Base-by-base conservation (phyloP, 92 coral and sea anemone species). In the Palythoa grandis region DNA sequence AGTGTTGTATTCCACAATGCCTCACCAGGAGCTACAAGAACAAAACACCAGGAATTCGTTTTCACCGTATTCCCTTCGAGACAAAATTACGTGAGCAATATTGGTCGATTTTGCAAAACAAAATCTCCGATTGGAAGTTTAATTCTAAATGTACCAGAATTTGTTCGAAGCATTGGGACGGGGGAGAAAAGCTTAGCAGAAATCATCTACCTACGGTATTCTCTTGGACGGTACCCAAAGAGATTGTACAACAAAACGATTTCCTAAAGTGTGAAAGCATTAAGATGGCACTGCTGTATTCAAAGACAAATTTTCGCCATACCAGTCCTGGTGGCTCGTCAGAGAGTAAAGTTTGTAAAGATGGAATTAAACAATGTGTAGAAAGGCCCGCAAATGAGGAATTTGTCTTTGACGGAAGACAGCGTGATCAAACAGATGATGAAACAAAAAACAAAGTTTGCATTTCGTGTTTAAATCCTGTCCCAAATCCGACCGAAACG, bases 171-270 rank as follows among this genome's bases (percentile, higher is more conserved):
- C 87, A 84, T 22, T 74, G 72, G 72, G 67, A 60, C 17, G 88
- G 88, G 35, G 71, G 79, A n/a, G 48, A 54, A 65, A 73, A 72
- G 52, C 72, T 84, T 1, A 73, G 82, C 78, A 84, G 88, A 84
- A 73, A 72, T 57, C 88, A 73, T 57, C 25, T 73, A 7, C 82
- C 88, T 39, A 70, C 82, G 74, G 17, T 74, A 38, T 85, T 74
- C 38, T 72, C 82, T 43, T 72, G 74, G 82, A 56, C 82, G 39
- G 67, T 54, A 20, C 48, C 82, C 47, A 29, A 10, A 76, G 82
- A 53, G 47, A 53, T 25, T 53, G 66, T 24, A 7, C 12, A 17
- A 1, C 50, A 52, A 24, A 76, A 76, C 20, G 47, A 56, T 52
- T 13, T 50, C 47, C 54, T 54, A 37, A 22, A 52, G 65, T 13